A percentile compares a stretch with the other conserved stretches of the same genome.
Conservation (phyloP, 2,113 vertebrate genomes). For the Python bivittatus region DNA sequence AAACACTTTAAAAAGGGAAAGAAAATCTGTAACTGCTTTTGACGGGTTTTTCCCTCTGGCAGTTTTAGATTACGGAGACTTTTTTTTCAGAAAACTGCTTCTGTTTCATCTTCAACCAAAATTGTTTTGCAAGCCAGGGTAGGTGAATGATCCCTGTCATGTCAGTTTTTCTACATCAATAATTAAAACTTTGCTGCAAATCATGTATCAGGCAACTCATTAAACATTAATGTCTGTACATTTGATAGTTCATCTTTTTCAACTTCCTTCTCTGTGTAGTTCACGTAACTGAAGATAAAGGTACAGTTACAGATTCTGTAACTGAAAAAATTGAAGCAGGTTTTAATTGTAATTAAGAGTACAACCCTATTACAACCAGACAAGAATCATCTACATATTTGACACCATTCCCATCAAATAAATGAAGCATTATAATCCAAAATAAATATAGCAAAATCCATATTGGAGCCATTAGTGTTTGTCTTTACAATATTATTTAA, state of each 20-base stretch:
- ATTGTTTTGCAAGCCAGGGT: background rate
- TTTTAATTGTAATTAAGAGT: background rate
- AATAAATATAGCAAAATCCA: background rate
- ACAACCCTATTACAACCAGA: background rate
- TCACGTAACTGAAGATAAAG: background rate
- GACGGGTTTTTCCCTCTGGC: background rate
- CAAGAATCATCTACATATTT: background rate
- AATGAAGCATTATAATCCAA: background rate
- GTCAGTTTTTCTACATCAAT: conserved; percentile 3
- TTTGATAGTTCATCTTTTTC: conserved; percentile 4
- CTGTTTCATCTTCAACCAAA: background rate
- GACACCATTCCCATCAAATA: background rate
- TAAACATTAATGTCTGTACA: conserved; percentile 18
- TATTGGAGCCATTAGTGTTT: background rate
- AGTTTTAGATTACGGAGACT: background rate
- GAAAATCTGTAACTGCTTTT: background rate
- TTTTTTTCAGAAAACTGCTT: background rate
- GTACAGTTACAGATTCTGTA: background rate
- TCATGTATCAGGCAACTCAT: conserved; percentile 4
- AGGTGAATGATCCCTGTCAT: background rate
- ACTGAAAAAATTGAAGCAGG: background rate
- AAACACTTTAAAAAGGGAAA: background rate
- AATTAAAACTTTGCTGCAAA: conserved; percentile 16
- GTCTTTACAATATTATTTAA: background rate
- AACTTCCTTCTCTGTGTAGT: background rate